Base-by-base conservation (phyloP, 1,140 invertebrate genomes). In the Drosophila santomea region DNA sequence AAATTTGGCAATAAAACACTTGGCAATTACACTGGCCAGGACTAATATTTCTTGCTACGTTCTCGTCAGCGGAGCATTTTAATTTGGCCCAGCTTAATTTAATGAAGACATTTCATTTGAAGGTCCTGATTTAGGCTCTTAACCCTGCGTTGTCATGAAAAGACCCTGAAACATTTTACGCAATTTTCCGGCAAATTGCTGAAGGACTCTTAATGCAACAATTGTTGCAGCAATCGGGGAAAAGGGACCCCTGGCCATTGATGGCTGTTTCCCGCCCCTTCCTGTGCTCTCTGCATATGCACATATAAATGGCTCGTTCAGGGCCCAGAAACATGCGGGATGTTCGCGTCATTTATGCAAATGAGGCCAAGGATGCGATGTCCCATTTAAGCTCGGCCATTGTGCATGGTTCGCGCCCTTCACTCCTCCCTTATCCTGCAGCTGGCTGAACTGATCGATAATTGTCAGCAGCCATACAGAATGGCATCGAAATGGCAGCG, bases 1-100 rank as follows among this genome's bases (percentile, higher is more conserved):
- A 25, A 90, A 89, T 89, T 89, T 89, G 84, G 85, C 80, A 78
- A 89, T 89, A 89, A 89, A 89, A 90, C 84, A 90, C 84, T 89
- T 72, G 80, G 77, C 84, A 89, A 89, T 89, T 89, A 89, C 84
- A 74, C 68, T 41, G 66, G 17, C 36, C 52, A 25, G 28, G 39
- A 32, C 44, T 32, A 55, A 67, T 59, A 68, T 64, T 67, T 85
- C 76, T 72, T 74, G 43, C 62, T 56, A 41, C 51, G 60, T 62
- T 62, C 63, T 80, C 80, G 81, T 83, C 84, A 77, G 66, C 35
- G 43, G 38, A 58, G 60, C 75, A 89, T 88, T 88, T 89, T 83
- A 79, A 89, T 88, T 89, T 85, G 60, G 66, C 64, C 61, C 69
- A 52, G 74, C 76, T 82, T 88, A 79, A 89, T 89, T 88, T 88